Percentiles rank a stretch among this genome's conserved stretches.
Conservation (phyloP, 2,888 invertebrate species). For the Tachystola acroxantha region DNA sequence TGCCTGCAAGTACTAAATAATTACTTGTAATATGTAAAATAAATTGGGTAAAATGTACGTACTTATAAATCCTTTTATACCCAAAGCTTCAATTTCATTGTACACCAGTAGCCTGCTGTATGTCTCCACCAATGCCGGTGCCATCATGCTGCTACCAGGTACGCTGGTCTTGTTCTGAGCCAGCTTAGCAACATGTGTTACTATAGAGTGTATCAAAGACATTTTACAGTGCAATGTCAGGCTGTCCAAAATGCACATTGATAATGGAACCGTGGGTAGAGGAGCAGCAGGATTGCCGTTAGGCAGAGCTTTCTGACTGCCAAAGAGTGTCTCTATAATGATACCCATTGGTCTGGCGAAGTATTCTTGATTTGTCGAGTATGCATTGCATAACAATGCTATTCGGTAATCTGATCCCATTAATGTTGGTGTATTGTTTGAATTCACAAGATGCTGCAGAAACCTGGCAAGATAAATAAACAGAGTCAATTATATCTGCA, state of each 20-base stretch:
- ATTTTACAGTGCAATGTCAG: slow-evolving; percentile 97
- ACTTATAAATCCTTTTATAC: slow-evolving; percentile 97
- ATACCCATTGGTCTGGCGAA: slow-evolving; percentile 95
- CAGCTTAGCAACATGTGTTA: slow-evolving; percentile 92
- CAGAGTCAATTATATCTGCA: too few relatives aligned
- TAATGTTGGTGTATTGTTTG: slow-evolving; percentile 82
- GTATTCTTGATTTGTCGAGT: slow-evolving; percentile 94
- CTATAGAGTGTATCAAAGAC: slow-evolving; percentile 88
- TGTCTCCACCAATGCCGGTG: slow-evolving; percentile 96
- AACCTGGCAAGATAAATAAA: slow-evolving; percentile 77
- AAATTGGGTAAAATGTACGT: too few relatives aligned
- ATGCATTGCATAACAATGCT: slow-evolving; percentile 95
- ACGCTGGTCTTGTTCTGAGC: slow-evolving; percentile 91
- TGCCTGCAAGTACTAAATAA: too few relatives aligned
- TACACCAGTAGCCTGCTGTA: slow-evolving; percentile 95
- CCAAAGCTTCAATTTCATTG: slow-evolving; percentile 97
- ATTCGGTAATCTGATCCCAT: slow-evolving; percentile 94
- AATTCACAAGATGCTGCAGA: slow-evolving; percentile 89
- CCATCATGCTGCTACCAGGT: slow-evolving; percentile 81
- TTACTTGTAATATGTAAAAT: too few relatives aligned
- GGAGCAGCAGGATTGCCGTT: slow-evolving; percentile 72
- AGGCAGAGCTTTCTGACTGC: slow-evolving; percentile 79
- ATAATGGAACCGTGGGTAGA: slow-evolving; percentile 90
- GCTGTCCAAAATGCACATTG: slow-evolving; percentile 95
- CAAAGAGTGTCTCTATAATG: slow-evolving; percentile 91